Evolutionary conservation across 2,888 invertebrate genomes (phyloP).

Genomic region (Miltochrista miniata): DNA sequence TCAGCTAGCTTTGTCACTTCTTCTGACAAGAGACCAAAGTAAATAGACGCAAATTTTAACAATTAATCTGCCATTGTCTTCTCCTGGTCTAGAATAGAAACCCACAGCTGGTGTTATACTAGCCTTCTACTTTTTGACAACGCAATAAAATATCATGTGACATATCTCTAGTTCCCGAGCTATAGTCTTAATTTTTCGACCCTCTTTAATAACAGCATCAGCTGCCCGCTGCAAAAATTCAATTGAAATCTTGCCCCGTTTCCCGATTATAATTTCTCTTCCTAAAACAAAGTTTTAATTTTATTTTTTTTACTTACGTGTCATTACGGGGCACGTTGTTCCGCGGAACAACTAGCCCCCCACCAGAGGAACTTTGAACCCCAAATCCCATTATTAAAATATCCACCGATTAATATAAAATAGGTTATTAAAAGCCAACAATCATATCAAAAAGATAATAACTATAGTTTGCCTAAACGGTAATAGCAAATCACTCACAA

Average conservation of each 20-base stretch:
- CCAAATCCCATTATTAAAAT: not conserved
- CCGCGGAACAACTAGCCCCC: constrained; percentile 1
- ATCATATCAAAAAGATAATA: not conserved
- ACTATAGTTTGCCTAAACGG: not conserved
- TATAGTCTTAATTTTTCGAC: not conserved
- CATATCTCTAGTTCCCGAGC: constrained; percentile 8
- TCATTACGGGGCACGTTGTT: constrained; percentile 5
- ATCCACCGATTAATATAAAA: not conserved
- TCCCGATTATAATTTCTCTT: not conserved
- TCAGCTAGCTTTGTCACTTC: no score
- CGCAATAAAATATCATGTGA: constrained; percentile 8
- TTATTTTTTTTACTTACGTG: not conserved
- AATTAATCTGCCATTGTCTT: no score
- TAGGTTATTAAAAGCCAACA: not conserved
- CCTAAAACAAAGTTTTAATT: not conserved
- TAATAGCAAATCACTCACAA: not conserved
- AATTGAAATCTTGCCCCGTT: not conserved
- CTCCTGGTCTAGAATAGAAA: no score
- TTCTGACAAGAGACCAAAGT: no score
- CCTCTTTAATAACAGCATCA: constrained; percentile 5
- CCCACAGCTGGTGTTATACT: no score
- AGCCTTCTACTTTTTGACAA: constrained; percentile 5
- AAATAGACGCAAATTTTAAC: no score
- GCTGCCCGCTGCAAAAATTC: constrained; percentile 2
- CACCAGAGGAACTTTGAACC: not conserved